Conservation (phyloP, 1,140 invertebrate species). For the Leptonema lineaticorne region DNA sequence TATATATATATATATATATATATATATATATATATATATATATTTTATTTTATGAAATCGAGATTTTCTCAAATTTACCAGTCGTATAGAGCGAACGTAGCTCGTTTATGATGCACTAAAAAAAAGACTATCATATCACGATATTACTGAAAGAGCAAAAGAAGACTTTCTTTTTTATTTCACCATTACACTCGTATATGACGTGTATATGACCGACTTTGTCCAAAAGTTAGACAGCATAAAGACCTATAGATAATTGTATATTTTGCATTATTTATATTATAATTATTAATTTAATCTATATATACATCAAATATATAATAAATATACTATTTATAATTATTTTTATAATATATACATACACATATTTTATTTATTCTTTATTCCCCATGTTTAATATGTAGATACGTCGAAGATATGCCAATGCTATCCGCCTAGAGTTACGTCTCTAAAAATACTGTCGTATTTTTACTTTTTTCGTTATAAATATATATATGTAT, state of each 20-base stretch:
- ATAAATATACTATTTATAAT: too few relatives aligned
- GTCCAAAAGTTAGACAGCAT: too few relatives aligned
- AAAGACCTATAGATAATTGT: too few relatives aligned
- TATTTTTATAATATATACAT: too few relatives aligned
- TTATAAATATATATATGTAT: too few relatives aligned
- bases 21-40: neutral
- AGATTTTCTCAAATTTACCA: neutral
- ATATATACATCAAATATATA: too few relatives aligned
- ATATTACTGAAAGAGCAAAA: too few relatives aligned
- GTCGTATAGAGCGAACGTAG: neutral
- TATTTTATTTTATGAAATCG: neutral
- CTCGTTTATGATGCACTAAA: constrained; percentile 20
- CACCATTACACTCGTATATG: constrained; percentile 2
- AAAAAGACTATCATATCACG: constrained; percentile 25
- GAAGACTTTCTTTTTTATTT: constrained; percentile 16
- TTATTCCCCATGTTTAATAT: too few relatives aligned
- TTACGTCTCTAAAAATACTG: constrained; percentile 10
- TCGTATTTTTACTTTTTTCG: constrained; percentile 1
- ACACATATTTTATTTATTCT: too few relatives aligned
- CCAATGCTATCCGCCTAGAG: constrained; percentile 5
- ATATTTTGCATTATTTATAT: too few relatives aligned
- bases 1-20: neutral
- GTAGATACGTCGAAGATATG: neutral
- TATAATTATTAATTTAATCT: too few relatives aligned
- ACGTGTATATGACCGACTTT: too few relatives aligned